These are phyloP conservation scores for Ylistrum balloti DNA, from an alignment of 1,140 invertebrate species.

Conservation along the genomic window DNA sequence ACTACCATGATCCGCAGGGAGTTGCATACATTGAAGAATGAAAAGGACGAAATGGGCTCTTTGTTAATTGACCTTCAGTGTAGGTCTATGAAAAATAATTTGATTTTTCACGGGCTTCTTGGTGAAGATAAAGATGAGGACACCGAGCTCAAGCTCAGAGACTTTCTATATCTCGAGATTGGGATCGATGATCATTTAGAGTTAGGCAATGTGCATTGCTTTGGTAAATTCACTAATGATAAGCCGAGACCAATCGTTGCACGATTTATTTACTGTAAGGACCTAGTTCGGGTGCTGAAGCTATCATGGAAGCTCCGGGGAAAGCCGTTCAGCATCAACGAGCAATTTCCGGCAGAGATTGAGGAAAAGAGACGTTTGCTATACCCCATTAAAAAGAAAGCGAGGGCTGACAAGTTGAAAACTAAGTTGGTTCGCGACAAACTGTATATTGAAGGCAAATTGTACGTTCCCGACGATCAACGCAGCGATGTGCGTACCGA, in stretches of 20 bases:
- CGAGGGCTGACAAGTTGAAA: too few species aligned
- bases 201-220: conserved; percentile 47
- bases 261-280: conserved; percentile 43
- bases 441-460: too few species aligned
- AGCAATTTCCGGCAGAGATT: conserved; percentile 40
- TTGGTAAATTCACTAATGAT: background rate
- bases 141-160: background rate
- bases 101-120: too few species aligned
- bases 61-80: too few species aligned
- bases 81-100: too few species aligned
- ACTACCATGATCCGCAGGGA: too few species aligned
- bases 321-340: conserved; percentile 41
- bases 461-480: too few species aligned
- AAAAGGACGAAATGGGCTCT: too few species aligned
- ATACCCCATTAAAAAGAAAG: conserved; percentile 40
- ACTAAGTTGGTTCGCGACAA: too few species aligned
- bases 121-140: background rate
- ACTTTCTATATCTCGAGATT: conserved; percentile 23
- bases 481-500: too few species aligned
- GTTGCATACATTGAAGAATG: too few species aligned
- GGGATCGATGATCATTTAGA: conserved; percentile 40
- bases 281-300: background rate
- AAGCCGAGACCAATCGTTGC: conserved; percentile 42
- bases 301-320: background rate
- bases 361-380: background rate